A percentile compares a stretch with the other conserved stretches of the same genome.
Conservation (phyloP, 2,113 vertebrate genomes). For the Aleadryas rufinucha region DNA sequence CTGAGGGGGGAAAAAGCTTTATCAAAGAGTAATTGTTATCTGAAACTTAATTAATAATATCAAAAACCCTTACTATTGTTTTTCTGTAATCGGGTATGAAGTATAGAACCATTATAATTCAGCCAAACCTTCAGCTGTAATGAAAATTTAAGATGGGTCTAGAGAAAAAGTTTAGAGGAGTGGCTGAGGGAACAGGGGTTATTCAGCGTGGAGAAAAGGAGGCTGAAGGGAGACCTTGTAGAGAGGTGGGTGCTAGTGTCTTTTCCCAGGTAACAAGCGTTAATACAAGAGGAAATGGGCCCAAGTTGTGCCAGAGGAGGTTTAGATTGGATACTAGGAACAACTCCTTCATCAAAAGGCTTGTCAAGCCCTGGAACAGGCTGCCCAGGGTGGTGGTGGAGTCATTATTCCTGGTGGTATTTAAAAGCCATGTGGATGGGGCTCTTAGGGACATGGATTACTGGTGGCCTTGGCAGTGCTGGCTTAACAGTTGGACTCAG, state of each 20-base stretch:
- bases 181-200: background rate
- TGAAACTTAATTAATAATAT: background rate
- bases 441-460: background rate
- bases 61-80: background rate
- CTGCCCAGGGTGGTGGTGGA: background rate
- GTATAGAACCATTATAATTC: background rate
- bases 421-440: background rate
- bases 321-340: background rate
- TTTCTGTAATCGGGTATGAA: background rate
- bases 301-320: background rate
- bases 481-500: background rate
- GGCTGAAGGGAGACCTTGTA: background rate
- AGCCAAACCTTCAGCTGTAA: background rate
- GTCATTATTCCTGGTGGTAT: background rate
- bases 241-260: background rate
- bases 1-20: background rate
- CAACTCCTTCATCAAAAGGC: background rate
- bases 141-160: background rate
- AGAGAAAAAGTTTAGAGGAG: background rate
- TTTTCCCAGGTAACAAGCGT: background rate
- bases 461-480: background rate
- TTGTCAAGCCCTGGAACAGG: background rate
- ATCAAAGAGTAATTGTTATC: background rate
- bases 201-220: background rate
- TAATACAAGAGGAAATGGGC: background rate